Conservation (phyloP, 2,888 invertebrate genomes). For the Venusia cambrica region DNA sequence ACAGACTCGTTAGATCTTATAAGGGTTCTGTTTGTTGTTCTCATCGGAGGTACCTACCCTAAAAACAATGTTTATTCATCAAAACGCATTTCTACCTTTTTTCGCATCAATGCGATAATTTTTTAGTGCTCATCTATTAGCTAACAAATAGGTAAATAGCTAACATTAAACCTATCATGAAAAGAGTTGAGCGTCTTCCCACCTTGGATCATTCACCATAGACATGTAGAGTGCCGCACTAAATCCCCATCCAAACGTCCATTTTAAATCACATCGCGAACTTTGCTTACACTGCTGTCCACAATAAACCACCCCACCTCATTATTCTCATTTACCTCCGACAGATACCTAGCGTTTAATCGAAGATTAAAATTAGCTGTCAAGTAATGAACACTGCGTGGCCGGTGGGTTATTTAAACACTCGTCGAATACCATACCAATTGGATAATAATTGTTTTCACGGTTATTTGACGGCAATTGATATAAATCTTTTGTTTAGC, state of each 20-base stretch:
- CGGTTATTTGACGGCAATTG: constrained; percentile 71
- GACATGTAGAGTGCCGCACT: too few relatives aligned
- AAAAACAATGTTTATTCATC: too few relatives aligned
- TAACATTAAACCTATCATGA: too few relatives aligned
- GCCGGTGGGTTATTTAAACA: constrained; percentile 58
- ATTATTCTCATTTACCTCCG: constrained; percentile 56
- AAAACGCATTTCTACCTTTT: too few relatives aligned
- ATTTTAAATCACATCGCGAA: constrained; percentile 17
- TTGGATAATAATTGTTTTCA: constrained; percentile 76
- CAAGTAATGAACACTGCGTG: constrained; percentile 54
- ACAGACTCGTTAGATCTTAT: too few relatives aligned
- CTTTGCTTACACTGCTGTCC: constrained; percentile 30
- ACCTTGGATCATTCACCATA: too few relatives aligned
- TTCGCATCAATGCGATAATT: too few relatives aligned
- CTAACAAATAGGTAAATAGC: too few relatives aligned
- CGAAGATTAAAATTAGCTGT: constrained; percentile 75
- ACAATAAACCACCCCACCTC: constrained; percentile 36
- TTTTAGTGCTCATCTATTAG: too few relatives aligned
- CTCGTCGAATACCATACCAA: constrained; percentile 52
- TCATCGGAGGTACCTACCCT: too few relatives aligned
- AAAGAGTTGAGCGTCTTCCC: too few relatives aligned
- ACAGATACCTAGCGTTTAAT: constrained; percentile 64
- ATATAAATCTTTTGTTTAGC: constrained; percentile 67
- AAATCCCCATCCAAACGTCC: not conserved
- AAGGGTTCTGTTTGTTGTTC: too few relatives aligned